A percentile compares a stretch with the other conserved stretches of the same genome.
These are phyloP conservation scores for Crotalus adamanteus DNA, from an alignment of 2,797 vertebrate genomes.

Conservation along the genomic window DNA sequence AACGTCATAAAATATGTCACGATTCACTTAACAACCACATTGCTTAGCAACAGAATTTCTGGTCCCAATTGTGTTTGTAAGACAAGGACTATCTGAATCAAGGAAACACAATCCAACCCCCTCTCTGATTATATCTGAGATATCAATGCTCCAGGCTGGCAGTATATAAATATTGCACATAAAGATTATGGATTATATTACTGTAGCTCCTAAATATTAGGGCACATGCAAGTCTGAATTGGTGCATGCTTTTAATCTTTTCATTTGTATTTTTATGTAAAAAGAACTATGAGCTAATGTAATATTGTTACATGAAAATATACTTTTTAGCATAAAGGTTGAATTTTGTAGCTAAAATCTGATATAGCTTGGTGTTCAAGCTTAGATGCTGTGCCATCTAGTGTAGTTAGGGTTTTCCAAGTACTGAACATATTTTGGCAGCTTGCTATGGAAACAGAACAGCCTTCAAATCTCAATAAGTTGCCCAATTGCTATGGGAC, in stretches of 20 bases:
- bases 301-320: not conserved
- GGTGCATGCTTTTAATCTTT: not conserved
- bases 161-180: not conserved
- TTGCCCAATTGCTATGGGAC: not conserved
- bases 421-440: not conserved
- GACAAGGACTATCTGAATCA: not conserved
- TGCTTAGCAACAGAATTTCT: not conserved
- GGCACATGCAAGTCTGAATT: not conserved
- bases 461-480: not conserved
- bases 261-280: not conserved
- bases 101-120: not conserved
- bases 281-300: not conserved
- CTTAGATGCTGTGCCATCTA: not conserved
- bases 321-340: not conserved
- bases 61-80: not conserved
- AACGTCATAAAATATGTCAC: not conserved
- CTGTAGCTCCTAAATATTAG: not conserved
- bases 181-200: not conserved
- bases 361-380: not conserved
- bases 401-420: not conserved
- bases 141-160: not conserved
- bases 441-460: not conserved
- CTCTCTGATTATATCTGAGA: not conserved
- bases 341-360: not conserved
- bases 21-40: not conserved